Evolutionary conservation across 2,797 vertebrate species (phyloP).

Genomic region (Enoplosus armatus): DNA sequence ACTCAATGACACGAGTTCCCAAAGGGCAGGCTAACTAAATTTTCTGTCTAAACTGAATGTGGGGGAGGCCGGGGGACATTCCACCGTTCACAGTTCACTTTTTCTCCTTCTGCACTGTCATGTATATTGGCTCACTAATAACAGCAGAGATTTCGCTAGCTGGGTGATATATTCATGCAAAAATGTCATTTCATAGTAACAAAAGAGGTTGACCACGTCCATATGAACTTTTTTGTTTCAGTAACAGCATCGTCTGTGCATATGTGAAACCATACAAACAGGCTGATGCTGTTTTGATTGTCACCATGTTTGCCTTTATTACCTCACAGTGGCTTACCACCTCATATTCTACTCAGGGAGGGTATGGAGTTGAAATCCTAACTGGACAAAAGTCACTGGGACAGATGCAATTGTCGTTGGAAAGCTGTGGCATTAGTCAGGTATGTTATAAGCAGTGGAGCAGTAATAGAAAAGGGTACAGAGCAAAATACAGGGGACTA

Average conservation of each 20-base stretch:
- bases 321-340: not conserved
- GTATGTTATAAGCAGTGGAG: not conserved
- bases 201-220: not conserved
- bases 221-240: not conserved
- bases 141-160: no score
- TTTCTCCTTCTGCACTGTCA: not conserved
- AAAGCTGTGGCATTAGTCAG: not conserved
- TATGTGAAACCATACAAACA: not conserved
- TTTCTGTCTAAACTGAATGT: not conserved
- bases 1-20: not conserved
- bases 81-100: not conserved
- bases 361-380: not conserved
- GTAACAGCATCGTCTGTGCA: not conserved
- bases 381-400: no score
- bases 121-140: not conserved
- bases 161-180: not conserved
- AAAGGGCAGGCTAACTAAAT: not conserved
- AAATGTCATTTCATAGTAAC: slow-evolving; percentile 5
- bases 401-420: not conserved
- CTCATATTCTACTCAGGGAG: not conserved
- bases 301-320: not conserved
- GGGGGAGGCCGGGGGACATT: not conserved
- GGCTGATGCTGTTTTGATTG: not conserved
- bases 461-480: not conserved
- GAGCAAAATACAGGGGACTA: not conserved